Evolutionary conservation across 2,113 vertebrate genomes (phyloP).

Genomic region (Scatophagus argus): DNA sequence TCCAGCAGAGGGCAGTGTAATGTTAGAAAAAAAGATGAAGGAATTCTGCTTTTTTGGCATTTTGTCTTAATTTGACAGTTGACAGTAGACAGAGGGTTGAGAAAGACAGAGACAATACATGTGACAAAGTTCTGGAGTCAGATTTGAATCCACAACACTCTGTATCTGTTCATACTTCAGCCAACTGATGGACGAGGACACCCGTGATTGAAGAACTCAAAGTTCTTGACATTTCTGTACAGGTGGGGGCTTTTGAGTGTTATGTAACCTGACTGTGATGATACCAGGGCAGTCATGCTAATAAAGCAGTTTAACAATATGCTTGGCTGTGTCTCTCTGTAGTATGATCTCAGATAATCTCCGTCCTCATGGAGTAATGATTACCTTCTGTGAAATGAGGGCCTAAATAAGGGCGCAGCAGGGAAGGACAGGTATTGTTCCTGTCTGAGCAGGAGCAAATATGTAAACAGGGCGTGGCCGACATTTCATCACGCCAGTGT

Average conservation of each 20-base stretch:
- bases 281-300: background rate
- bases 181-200: background rate
- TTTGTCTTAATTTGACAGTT: background rate
- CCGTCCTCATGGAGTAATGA: constrained; percentile 15
- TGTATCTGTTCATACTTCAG: background rate
- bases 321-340: background rate
- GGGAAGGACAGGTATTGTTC: constrained; percentile 58
- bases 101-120: background rate
- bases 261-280: background rate
- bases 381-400: constrained; percentile 12
- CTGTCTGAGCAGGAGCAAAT: constrained; percentile 78
- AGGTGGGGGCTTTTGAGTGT: background rate
- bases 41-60: constrained; percentile 4
- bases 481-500: constrained; percentile 34
- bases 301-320: constrained; percentile 17
- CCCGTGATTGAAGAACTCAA: background rate
- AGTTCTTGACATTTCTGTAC: background rate
- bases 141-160: background rate
- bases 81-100: background rate
- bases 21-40: background rate
- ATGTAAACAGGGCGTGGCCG: constrained; percentile 74
- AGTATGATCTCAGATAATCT: background rate
- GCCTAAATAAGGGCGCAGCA: constrained; percentile 48
- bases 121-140: background rate
- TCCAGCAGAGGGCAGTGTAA: constrained; percentile 65